These are phyloP conservation scores for Lordiphosa collinella DNA, from an alignment of 1,140 invertebrate species.

Conservation along the genomic window DNA sequence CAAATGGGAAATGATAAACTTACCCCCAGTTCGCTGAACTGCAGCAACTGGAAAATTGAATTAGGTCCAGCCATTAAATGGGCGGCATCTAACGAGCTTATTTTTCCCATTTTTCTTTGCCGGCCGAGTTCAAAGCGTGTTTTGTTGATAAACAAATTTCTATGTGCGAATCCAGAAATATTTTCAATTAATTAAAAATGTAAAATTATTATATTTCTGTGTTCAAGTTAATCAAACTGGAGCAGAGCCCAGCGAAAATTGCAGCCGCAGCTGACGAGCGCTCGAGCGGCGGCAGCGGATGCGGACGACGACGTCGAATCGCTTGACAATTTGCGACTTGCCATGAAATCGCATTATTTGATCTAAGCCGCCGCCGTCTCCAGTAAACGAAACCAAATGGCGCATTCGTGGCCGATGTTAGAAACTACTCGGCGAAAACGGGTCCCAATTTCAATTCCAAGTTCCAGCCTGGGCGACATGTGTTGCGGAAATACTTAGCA, in stretches of 20 bases:
- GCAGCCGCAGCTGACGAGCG: neutral
- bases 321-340: constrained; percentile 77
- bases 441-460: constrained; percentile 15
- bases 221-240: constrained; percentile 54
- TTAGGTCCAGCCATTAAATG: constrained; percentile 65
- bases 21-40: constrained; percentile 31
- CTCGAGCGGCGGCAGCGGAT: constrained; percentile 27
- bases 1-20: constrained; percentile 68
- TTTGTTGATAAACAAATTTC: constrained; percentile 64
- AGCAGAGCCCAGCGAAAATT: constrained; percentile 26
- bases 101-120: constrained; percentile 5
- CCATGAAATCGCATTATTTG: constrained; percentile 78
- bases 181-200: constrained; percentile 70
- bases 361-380: constrained; percentile 63
- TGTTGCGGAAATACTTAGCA: constrained; percentile 74
- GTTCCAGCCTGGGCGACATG: constrained; percentile 57
- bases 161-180: constrained; percentile 39
- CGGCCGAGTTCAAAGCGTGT: constrained; percentile 58
- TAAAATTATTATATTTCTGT: neutral
- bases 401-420: constrained; percentile 33
- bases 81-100: constrained; percentile 46
- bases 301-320: constrained; percentile 22
- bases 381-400: constrained; percentile 75
- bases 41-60: constrained; percentile 54
- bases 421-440: constrained; percentile 23